These are phyloP conservation scores for Argyrosomus regius DNA, from an alignment of 2,797 vertebrate genomes.

Conservation along the genomic window DNA sequence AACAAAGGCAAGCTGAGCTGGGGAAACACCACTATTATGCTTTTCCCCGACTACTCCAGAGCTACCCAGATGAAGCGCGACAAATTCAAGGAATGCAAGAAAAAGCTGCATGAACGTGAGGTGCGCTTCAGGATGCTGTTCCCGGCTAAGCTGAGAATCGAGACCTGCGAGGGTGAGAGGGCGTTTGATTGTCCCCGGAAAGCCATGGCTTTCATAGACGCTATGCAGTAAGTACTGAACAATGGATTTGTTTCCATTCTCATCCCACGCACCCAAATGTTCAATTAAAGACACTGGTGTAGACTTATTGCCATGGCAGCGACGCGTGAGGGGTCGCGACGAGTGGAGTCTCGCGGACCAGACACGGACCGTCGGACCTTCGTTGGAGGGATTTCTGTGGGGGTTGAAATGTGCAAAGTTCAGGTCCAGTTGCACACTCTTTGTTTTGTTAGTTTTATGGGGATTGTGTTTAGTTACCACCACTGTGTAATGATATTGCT, in stretches of 20 bases:
- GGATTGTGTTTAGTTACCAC: background rate
- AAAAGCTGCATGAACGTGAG: constrained; percentile 9
- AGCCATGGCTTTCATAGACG: background rate
- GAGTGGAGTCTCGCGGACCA: background rate
- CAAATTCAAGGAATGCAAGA: constrained; percentile 15
- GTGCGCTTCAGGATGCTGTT: constrained; percentile 5
- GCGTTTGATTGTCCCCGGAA: background rate
- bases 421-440: background rate
- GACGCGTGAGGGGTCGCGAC: background rate
- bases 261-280: background rate
- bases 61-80: background rate
- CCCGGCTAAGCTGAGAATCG: constrained; percentile 5
- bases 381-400: too few relatives aligned
- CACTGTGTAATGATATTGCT: too few relatives aligned
- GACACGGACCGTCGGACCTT: too few relatives aligned
- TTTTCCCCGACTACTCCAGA: constrained; percentile 12
- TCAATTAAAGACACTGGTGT: background rate
- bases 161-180: constrained; percentile 1
- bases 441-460: background rate
- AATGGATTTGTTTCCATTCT: background rate
- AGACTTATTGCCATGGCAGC: background rate
- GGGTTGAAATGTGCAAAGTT: too few relatives aligned
- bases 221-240: background rate
- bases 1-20: constrained; percentile 5
- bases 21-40: constrained; percentile 3